phyloP scores from a whole-genome alignment of 2,888 invertebrate genomes.

The Tetrapedia diversipes region DNA sequence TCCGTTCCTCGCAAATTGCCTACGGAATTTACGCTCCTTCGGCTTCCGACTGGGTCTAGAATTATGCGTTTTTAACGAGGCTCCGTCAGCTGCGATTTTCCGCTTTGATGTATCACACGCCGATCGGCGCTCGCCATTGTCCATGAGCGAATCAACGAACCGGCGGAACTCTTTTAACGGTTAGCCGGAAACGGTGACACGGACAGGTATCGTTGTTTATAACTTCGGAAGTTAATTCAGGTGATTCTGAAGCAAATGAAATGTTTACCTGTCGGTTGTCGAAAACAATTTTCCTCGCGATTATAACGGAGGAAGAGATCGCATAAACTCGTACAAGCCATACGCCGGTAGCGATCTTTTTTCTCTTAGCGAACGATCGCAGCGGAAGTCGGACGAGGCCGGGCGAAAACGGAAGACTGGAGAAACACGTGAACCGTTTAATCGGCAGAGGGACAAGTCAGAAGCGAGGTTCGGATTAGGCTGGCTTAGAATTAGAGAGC shows the following conservation, averaged over 20 bases:
- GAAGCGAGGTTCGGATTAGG: slow-evolving; percentile 60
- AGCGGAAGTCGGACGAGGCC: neutral
- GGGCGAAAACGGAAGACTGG: slow-evolving; percentile 26
- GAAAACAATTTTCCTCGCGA: no score
- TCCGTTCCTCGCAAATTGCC: slow-evolving; percentile 45
- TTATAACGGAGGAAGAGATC: no score
- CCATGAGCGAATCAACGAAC: slow-evolving; percentile 17
- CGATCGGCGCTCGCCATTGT: slow-evolving; percentile 1
- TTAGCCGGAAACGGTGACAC: neutral
- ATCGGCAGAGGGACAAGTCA: slow-evolving; percentile 51
- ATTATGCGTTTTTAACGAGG: slow-evolving; percentile 70
- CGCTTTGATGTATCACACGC: slow-evolving; percentile 21
- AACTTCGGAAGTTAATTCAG: neutral
- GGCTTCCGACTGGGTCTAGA: slow-evolving; percentile 38
- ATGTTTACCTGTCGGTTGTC: no score
- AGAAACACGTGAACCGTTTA: slow-evolving; percentile 37
- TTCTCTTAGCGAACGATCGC: slow-evolving; percentile 29
- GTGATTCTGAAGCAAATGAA: no score
- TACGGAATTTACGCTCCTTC: slow-evolving; percentile 60
- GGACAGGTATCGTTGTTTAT: no score
- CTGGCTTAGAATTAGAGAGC: slow-evolving; percentile 59
- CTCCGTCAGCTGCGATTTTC: slow-evolving; percentile 17
- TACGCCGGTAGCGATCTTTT: no score
- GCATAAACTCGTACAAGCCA: no score
- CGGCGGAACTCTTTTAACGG: neutral